A percentile compares a stretch with the other conserved stretches of the same genome.
Conservation (phyloP, 2,888 invertebrate genomes). For the Chamaedrilus cognettii region DNA sequence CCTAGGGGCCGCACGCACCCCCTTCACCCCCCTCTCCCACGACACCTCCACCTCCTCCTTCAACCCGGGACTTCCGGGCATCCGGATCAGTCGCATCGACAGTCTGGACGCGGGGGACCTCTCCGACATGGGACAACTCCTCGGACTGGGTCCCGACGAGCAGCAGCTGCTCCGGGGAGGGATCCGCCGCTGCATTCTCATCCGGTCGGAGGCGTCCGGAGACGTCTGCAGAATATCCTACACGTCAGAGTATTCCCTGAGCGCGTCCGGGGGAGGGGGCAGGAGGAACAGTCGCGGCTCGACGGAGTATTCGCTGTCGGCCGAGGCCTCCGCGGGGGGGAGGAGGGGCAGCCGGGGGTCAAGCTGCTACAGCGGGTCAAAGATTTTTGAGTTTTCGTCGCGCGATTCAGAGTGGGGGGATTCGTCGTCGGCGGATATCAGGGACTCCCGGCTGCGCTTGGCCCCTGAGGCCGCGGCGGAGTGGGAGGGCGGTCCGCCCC, state of each 20-base stretch:
- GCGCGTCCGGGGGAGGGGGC: not conserved
- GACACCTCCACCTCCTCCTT: not conserved
- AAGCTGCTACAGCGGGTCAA: not conserved
- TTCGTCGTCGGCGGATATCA: too few species aligned
- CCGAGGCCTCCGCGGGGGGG: too few species aligned
- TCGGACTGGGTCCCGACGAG: not conserved
- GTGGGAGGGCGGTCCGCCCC: too few species aligned
- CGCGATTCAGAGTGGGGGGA: too few species aligned
- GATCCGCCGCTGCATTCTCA: conserved; percentile 5
- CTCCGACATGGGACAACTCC: too few species aligned
- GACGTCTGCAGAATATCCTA: conserved; percentile 14
- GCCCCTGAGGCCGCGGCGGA: too few species aligned
- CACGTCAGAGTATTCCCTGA: conserved; percentile 11
- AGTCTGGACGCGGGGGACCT: not conserved
- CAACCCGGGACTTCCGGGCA: not conserved
- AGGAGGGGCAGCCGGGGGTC: conserved; percentile 1
- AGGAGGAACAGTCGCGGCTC: not conserved
- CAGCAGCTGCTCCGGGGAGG: not conserved
- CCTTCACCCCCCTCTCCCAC: not conserved
- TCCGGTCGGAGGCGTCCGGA: not conserved
- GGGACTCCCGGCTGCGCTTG: too few species aligned
- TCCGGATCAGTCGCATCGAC: conserved; percentile 14
- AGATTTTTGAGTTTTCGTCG: not conserved
- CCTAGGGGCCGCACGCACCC: too few species aligned
- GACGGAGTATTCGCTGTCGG: not conserved